Percentiles rank a stretch among this genome's conserved stretches.
These are phyloP conservation scores for Natator depressus DNA, from an alignment of 2,113 vertebrate genomes.

Conservation along the genomic window DNA sequence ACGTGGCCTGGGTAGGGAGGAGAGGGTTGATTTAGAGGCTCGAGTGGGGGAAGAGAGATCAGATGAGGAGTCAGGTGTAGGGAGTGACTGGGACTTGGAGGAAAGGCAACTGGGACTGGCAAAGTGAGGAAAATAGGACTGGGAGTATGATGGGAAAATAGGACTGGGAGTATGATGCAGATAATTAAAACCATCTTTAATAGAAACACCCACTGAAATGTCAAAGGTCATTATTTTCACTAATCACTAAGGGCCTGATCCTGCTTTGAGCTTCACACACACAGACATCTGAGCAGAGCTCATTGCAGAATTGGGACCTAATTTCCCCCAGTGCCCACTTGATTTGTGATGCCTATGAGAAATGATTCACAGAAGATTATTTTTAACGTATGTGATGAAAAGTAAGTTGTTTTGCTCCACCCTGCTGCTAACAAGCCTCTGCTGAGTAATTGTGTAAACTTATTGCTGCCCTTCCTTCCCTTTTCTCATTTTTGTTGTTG, in stretches of 20 bases:
- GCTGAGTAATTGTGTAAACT: background rate
- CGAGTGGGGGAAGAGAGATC: no score
- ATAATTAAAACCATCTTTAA: background rate
- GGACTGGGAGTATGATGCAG: background rate
- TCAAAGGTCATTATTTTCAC: background rate
- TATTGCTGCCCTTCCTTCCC: background rate
- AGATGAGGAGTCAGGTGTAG: no score
- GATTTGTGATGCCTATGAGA: background rate
- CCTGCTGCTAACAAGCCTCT: accelerated
- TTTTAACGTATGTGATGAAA: accelerated
- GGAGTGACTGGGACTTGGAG: no score
- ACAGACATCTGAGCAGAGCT: background rate
- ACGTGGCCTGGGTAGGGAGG: no score
- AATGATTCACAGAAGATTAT: background rate
- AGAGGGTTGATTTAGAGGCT: no score
- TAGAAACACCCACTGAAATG: background rate
- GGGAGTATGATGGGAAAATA: background rate
- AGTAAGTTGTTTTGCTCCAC: background rate
- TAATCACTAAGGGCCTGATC: background rate
- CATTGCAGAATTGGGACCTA: background rate
- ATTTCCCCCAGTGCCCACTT: background rate
- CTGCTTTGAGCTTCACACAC: background rate
- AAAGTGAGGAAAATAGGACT: no score
- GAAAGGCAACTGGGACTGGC: no score
- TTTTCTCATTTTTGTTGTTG: background rate